These are phyloP conservation scores for Cybosia mesomella DNA, from an alignment of 2,888 invertebrate species.

Conservation along the genomic window DNA sequence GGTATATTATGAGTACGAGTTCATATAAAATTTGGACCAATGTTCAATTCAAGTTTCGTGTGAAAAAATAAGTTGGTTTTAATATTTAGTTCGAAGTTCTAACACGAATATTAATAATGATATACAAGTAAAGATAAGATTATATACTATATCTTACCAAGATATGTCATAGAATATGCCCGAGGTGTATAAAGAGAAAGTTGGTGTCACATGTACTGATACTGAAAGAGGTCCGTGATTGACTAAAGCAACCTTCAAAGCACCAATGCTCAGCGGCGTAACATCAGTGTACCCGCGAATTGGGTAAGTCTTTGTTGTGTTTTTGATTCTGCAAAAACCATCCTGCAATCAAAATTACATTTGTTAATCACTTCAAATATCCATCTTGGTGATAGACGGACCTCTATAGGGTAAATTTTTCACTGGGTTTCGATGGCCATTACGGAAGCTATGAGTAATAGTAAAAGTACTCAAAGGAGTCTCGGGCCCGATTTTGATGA, in stretches of 20 bases:
- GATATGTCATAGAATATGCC: conserved; percentile 68
- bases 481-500: too few species aligned
- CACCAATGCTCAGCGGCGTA: conserved; percentile 89
- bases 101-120: too few species aligned
- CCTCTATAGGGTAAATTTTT: background rate
- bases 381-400: background rate
- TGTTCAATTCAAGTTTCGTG: too few species aligned
- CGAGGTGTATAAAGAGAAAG: conserved; percentile 59
- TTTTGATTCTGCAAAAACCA: conserved; percentile 92
- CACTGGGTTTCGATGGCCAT: too few species aligned
- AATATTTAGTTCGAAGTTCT: too few species aligned
- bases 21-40: too few species aligned
- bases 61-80: too few species aligned
- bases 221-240: conserved; percentile 96
- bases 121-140: too few species aligned
- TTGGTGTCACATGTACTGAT: conserved; percentile 92
- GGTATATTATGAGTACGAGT: too few species aligned
- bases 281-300: conserved; percentile 95
- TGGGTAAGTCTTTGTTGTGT: conserved; percentile 88
- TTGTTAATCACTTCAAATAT: background rate
- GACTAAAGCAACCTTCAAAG: conserved; percentile 91
- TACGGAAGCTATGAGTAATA: too few species aligned
- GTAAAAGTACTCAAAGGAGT: too few species aligned
- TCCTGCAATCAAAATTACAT: conserved; percentile 85
- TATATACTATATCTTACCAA: conserved; percentile 59